These are phyloP conservation scores for Protobothrops mucrosquamatus DNA, from an alignment of 2,113 vertebrate genomes.

Conservation along the genomic window DNA sequence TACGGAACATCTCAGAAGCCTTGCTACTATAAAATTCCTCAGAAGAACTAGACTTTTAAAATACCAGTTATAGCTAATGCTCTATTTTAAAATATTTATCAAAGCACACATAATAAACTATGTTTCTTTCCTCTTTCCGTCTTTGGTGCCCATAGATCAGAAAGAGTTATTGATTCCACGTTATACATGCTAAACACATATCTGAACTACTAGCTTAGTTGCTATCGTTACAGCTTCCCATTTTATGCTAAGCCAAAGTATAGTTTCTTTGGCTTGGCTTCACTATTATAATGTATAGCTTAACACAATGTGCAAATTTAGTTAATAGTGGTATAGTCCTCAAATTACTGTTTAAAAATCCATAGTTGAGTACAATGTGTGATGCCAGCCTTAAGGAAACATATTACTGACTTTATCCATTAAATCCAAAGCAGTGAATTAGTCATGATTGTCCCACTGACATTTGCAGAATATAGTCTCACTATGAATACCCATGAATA, in stretches of 20 bases:
- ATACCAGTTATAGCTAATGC: not conserved
- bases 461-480: not conserved
- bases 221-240: not conserved
- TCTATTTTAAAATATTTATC: not conserved
- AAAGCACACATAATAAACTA: not conserved
- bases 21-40: not conserved
- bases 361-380: not conserved
- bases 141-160: not conserved
- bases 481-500: not conserved
- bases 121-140: not conserved
- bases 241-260: not conserved
- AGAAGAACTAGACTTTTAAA: not conserved
- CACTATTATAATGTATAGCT: not conserved
- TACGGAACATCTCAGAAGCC: not conserved
- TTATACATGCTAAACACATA: not conserved
- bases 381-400: not conserved
- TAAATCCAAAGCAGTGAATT: not conserved
- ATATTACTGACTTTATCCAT: not conserved
- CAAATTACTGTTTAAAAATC: not conserved
- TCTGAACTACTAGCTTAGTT: not conserved
- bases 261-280: not conserved
- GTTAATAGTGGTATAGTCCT: not conserved
- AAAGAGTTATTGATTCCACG: not conserved
- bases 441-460: not conserved
- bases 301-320: not conserved